Evolutionary conservation across 2,888 invertebrate species (phyloP).

Genomic region (Allolobophora icterica): DNA sequence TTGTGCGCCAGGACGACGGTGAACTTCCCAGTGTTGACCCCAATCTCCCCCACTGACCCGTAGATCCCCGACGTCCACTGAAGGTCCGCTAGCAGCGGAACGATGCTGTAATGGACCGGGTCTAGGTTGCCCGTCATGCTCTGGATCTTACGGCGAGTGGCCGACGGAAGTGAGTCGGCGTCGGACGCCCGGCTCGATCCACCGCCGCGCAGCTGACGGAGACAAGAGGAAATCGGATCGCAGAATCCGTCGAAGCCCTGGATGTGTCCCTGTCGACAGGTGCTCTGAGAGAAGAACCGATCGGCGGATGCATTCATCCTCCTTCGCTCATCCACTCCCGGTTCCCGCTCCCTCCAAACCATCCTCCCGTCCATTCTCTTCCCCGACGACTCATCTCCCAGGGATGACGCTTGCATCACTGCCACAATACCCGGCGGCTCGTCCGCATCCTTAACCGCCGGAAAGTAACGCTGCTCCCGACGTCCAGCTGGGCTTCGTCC

Average conservation of each 20-base stretch:
- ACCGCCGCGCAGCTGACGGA: background rate
- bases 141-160: slow-evolving; percentile 17
- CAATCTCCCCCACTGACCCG: background rate
- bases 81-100: background rate
- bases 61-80: background rate
- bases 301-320: background rate
- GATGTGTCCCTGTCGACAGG: background rate
- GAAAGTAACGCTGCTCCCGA: background rate
- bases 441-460: background rate
- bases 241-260: background rate
- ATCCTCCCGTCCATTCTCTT: background rate
- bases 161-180: background rate
- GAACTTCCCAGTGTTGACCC: background rate
- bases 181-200: background rate
- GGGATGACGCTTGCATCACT: background rate
- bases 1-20: slow-evolving; percentile 17
- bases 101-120: background rate
- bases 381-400: background rate
- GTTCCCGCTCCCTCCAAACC: background rate
- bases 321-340: background rate
- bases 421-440: background rate
- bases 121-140: background rate
- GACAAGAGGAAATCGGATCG: background rate
- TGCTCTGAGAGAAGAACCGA: background rate
- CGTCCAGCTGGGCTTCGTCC: background rate